Evolutionary conservation across 2,888 invertebrate species (phyloP).

Genomic region (Morpho deidamia): DNA sequence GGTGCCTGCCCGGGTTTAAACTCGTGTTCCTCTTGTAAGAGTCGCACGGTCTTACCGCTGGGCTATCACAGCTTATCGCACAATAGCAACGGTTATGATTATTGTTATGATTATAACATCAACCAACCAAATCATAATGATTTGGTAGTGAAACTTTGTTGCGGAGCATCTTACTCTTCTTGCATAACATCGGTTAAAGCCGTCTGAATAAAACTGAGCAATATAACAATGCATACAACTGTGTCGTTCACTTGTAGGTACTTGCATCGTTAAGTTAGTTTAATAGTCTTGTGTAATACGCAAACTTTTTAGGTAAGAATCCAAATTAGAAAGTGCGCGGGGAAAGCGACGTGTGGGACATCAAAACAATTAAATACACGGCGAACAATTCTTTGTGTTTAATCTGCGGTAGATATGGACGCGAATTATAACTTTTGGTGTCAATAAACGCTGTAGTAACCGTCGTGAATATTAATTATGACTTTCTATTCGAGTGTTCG

Average conservation of each 20-base stretch:
- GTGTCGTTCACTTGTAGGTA: neutral
- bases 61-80: no score
- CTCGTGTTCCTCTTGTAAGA: no score
- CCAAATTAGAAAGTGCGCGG: neutral
- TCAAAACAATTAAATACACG: neutral
- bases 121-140: no score
- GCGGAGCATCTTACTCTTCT: no score
- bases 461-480: slow-evolving; percentile 7
- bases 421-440: slow-evolving; percentile 9
- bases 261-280: no score
- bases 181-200: no score
- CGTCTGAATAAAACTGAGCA: neutral
- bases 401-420: neutral
- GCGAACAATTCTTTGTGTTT: neutral
- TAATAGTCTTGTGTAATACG: no score
- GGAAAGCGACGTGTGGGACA: neutral
- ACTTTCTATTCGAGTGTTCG: slow-evolving; percentile 12
- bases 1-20: no score
- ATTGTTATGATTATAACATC: no score
- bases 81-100: no score
- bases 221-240: neutral
- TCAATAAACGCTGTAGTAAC: slow-evolving; percentile 6
- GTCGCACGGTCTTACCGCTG: no score
- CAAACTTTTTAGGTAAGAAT: neutral
- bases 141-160: no score